phyloP scores from a whole-genome alignment of 2,888 invertebrate species.

The Ctenicera cuprea region DNA sequence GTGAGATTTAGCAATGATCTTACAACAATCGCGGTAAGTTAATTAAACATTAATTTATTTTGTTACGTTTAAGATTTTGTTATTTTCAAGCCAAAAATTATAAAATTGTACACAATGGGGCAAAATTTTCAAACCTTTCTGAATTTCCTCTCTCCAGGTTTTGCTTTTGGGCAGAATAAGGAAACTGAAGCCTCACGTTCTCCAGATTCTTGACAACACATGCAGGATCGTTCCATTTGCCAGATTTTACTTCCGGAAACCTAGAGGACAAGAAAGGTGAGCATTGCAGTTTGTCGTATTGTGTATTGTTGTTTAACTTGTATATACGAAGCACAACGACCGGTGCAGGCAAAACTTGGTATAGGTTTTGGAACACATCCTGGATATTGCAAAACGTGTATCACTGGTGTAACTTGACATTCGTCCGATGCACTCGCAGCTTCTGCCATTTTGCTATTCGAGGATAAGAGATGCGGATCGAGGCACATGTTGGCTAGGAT shows the following conservation, averaged over 20 bases:
- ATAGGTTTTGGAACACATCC: conserved; percentile 95
- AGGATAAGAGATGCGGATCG: conserved; percentile 64
- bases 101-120: background rate
- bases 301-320: conserved; percentile 84
- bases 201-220: conserved; percentile 96
- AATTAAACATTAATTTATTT: background rate
- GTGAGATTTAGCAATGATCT: too few species aligned
- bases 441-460: conserved; percentile 59
- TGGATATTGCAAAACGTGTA: conserved; percentile 92
- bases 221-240: conserved; percentile 97
- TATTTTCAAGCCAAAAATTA: too few species aligned
- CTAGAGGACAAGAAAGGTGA: conserved; percentile 73
- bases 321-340: conserved; percentile 92
- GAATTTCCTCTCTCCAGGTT: conserved; percentile 89
- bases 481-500: conserved; percentile 68
- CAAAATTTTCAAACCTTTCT: conserved; percentile 80
- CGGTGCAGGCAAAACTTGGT: conserved; percentile 94
- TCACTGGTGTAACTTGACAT: conserved; percentile 93
- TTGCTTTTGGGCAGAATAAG: conserved; percentile 91
- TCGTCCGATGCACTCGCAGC: conserved; percentile 79
- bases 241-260: conserved; percentile 96
- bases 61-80: background rate
- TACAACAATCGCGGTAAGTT: background rate
- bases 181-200: conserved; percentile 93
- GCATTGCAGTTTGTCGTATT: background rate